Evolutionary conservation across 2,113 vertebrate genomes (phyloP).

Genomic region (Phyllostomus discolor): DNA sequence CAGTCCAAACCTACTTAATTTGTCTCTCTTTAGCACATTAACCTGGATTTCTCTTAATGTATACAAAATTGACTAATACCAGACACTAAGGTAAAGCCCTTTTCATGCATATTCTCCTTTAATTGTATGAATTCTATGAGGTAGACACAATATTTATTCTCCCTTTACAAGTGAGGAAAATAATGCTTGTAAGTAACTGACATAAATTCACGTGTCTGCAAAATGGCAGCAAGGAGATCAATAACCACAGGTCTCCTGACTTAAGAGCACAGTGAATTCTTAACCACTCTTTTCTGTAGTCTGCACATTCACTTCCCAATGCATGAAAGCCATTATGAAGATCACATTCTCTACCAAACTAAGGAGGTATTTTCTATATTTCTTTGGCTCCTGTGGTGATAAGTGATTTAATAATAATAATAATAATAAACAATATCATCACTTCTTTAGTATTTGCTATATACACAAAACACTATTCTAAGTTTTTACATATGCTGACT

Average conservation of each 20-base stretch:
- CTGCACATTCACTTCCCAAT: neutral
- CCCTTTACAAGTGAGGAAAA: neutral
- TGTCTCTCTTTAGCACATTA: neutral
- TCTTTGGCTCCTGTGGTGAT: neutral
- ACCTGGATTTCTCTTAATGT: neutral
- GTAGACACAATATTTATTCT: neutral
- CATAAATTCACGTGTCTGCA: neutral
- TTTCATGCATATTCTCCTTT: neutral
- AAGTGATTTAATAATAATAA: neutral
- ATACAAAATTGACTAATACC: neutral
- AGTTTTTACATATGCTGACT: neutral
- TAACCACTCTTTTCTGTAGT: neutral
- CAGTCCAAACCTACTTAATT: neutral
- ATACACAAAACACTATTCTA: neutral
- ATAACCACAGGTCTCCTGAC: neutral
- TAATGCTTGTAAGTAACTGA: neutral
- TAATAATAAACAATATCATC: neutral
- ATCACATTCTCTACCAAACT: neutral
- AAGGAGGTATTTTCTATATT: neutral
- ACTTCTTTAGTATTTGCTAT: neutral
- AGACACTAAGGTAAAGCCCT: neutral
- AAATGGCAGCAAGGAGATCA: neutral
- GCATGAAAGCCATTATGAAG: neutral
- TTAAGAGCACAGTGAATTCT: neutral
- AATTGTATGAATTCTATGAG: neutral